A percentile compares a stretch with the other conserved stretches of the same genome.
Evolutionary conservation across 2,113 vertebrate genomes (phyloP).

Genomic region (Taxidea taxus): DNA sequence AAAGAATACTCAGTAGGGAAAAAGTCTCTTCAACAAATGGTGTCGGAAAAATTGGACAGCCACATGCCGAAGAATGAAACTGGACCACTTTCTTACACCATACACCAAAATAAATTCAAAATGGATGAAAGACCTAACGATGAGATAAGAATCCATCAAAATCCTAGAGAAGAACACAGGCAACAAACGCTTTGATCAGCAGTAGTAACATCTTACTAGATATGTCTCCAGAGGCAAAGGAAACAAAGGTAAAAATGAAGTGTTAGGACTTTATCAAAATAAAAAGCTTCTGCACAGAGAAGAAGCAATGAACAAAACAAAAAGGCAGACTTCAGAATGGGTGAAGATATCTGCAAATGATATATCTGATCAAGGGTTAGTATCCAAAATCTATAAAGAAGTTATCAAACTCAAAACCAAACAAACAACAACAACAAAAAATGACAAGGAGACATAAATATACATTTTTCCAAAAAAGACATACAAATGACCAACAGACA

Average conservation of each 20-base stretch:
- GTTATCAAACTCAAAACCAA: neutral
- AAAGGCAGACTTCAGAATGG: neutral
- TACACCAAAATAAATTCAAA: neutral
- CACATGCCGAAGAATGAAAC: neutral
- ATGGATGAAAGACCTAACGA: neutral
- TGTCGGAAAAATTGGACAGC: neutral
- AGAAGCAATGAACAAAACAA: neutral
- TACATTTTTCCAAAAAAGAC: neutral
- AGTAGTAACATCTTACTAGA: neutral
- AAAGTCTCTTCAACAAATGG: neutral
- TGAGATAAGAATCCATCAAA: neutral
- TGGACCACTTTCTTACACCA: neutral
- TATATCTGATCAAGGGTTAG: neutral
- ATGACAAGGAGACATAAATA: neutral
- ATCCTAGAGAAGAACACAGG: neutral
- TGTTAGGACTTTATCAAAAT: neutral
- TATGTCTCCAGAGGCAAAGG: neutral
- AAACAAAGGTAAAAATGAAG: neutral
- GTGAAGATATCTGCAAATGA: neutral
- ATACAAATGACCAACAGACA: neutral
- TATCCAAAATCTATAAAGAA: neutral
- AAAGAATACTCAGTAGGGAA: neutral
- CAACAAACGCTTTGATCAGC: neutral
- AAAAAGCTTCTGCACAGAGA: neutral
- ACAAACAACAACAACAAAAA: neutral